Base-by-base conservation (phyloP, 2,797 vertebrate genomes). In the Anisognathus igniventris region DNA sequence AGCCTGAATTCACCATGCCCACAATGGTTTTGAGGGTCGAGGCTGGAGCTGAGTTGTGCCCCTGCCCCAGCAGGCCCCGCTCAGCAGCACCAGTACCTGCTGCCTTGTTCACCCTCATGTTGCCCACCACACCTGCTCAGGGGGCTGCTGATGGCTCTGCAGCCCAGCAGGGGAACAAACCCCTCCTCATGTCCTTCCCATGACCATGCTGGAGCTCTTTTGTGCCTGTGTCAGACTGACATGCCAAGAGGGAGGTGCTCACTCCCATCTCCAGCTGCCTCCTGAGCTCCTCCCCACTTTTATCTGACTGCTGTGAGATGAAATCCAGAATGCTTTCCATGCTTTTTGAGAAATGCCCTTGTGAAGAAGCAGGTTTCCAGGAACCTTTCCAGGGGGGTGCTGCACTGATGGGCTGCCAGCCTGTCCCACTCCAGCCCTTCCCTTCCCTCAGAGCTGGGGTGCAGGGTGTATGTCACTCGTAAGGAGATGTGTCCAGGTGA, bases 21-120 rank as follows among this genome's bases (percentile, higher is more conserved):
- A 6, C 0, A 0, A 8, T 54, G 33, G n/a, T 27, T 78, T 61
- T 53, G 47, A 57, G 71, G 27, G 30, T 45, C 0, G 0, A 50
- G 54, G 58, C 4, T 75, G 54, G 39, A 68, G 66, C 9, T 51
- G 72, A 24, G 15, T 48, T 0, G 0, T 58, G 57, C 31, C n/a
- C 10, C 3, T 45, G 47, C 23, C 79, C 25, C 39, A 33, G 58
- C 64, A 86, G 47, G 21, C 42, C 37, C 20, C 0, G 1, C 35
- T 71, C 39, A 90, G 66, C 75, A 58, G 44, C 22, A 17, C 16
- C 4, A 4, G 22, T 12, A 16, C 30, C 33, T 30, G 39, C 16
- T 57, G 75, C 16, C 28, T 78, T n/a, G 9, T 19, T 61, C 39
- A 21, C 11, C 40, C 27, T 15, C 0, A 5, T 85, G 58, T 50